A percentile compares a stretch with the other conserved stretches of the same genome.
These are phyloP conservation scores for Ceratina calcarata DNA, from an alignment of 1,140 invertebrate genomes.

Conservation along the genomic window DNA sequence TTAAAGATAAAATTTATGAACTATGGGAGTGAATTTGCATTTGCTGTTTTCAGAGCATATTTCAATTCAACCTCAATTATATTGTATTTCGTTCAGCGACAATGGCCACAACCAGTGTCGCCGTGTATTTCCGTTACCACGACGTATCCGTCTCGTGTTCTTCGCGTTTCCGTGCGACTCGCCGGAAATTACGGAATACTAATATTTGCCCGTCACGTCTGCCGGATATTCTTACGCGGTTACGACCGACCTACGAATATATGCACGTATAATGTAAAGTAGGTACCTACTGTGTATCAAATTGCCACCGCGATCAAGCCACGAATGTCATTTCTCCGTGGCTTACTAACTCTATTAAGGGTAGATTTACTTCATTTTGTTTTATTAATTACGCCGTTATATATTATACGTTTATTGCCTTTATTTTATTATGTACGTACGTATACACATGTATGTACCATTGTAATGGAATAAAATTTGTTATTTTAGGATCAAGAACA, in stretches of 20 bases:
- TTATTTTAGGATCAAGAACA: constrained; percentile 91
- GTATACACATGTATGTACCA: not conserved
- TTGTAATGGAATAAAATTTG: constrained; percentile 19
- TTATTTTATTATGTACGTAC: not conserved
- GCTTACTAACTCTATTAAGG: not conserved
- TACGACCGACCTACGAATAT: not conserved
- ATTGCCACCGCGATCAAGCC: not conserved
- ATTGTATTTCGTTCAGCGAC: constrained; percentile 5
- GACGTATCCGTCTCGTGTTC: constrained; percentile 41
- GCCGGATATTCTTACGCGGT: constrained; percentile 51
- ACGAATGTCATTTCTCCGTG: not conserved
- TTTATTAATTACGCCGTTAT: not conserved
- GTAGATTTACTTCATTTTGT: not conserved
- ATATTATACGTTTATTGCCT: no score
- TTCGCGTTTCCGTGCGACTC: constrained; percentile 33
- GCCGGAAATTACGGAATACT: constrained; percentile 50
- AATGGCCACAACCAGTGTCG: constrained; percentile 10
- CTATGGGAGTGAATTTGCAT: no score
- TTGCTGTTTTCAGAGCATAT: no score
- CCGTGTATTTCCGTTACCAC: constrained; percentile 41
- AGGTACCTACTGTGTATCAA: constrained; percentile 40
- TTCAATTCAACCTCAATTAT: no score
- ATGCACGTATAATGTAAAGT: not conserved
- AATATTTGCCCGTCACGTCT: constrained; percentile 38
- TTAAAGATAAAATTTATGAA: no score